phyloP scores from a whole-genome alignment of 2,797 vertebrate species.

The Premnoplex brunnescens region DNA sequence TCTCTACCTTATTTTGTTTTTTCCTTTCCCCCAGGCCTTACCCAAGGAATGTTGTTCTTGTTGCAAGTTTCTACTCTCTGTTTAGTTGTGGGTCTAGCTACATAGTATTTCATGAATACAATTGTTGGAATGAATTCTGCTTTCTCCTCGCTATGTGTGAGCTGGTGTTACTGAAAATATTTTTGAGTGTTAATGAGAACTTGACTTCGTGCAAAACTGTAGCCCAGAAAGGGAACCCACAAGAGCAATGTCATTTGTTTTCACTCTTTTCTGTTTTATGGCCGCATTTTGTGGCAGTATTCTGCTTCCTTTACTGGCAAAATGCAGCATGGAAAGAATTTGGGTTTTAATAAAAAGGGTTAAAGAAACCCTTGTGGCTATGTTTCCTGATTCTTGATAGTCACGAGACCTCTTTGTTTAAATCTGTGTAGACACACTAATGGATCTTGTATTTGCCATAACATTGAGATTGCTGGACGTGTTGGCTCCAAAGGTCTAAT shows the following conservation, averaged over 20 bases:
- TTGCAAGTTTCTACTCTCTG: not conserved
- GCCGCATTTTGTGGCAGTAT: not conserved
- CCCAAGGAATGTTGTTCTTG: not conserved
- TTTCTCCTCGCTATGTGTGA: not conserved
- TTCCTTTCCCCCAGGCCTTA: not conserved
- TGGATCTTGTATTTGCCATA: constrained; percentile 12
- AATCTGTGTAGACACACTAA: constrained; percentile 17
- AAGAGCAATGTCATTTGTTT: constrained; percentile 1
- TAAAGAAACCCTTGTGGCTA: constrained; percentile 27
- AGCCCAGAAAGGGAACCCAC: not conserved
- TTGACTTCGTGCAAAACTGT: not conserved
- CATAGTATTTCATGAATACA: fast-evolving
- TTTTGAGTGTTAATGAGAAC: not conserved
- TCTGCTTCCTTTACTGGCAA: constrained; percentile 26
- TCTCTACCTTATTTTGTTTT: not conserved
- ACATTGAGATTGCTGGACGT: not conserved
- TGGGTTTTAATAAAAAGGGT: constrained; percentile 10
- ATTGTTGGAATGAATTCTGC: not conserved
- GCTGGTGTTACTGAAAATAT: not conserved
- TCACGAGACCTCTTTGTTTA: not conserved
- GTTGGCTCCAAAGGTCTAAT: constrained; percentile 52
- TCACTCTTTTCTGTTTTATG: not conserved
- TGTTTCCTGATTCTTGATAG: constrained; percentile 29
- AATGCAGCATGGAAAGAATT: constrained; percentile 32
- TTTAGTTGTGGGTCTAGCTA: not conserved